These are phyloP conservation scores for Ischnura elegans DNA, from an alignment of 2,888 invertebrate genomes.

Conservation along the genomic window DNA sequence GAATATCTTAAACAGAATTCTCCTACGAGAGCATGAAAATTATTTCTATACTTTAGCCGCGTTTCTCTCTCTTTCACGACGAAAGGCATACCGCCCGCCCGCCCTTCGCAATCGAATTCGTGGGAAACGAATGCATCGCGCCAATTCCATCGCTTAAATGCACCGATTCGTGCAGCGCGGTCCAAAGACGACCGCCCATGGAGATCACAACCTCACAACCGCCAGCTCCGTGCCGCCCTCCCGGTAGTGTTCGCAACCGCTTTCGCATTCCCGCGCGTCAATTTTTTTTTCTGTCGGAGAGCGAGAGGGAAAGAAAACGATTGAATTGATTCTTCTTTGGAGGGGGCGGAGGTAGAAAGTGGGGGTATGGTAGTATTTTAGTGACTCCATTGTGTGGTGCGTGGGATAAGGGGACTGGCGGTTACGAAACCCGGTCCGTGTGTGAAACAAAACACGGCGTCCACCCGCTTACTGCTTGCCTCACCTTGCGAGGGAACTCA, in stretches of 20 bases:
- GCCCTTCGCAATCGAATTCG: neutral
- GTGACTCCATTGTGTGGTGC: neutral
- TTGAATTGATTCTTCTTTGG: neutral
- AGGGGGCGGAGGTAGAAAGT: neutral
- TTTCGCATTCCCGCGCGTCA: neutral
- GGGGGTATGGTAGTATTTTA: conserved; percentile 1
- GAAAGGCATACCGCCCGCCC: too few species aligned
- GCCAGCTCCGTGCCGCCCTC: neutral
- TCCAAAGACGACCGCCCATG: neutral
- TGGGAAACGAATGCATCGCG: neutral
- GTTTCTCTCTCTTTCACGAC: too few species aligned
- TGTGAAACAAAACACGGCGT: neutral
- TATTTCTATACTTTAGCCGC: too few species aligned
- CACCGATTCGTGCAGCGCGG: neutral
- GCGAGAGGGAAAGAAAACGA: neutral
- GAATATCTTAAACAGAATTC: too few species aligned
- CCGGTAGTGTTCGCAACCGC: neutral
- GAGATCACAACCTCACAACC: neutral
- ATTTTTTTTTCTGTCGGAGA: neutral
- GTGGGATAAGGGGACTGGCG: neutral
- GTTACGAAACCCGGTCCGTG: conserved; percentile 1
- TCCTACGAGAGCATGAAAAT: too few species aligned
- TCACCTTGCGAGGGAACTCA: neutral
- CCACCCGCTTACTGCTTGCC: neutral
- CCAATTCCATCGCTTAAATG: neutral